These are phyloP conservation scores for Eulimnadia texana DNA, from an alignment of 1,140 invertebrate species.

Conservation along the genomic window DNA sequence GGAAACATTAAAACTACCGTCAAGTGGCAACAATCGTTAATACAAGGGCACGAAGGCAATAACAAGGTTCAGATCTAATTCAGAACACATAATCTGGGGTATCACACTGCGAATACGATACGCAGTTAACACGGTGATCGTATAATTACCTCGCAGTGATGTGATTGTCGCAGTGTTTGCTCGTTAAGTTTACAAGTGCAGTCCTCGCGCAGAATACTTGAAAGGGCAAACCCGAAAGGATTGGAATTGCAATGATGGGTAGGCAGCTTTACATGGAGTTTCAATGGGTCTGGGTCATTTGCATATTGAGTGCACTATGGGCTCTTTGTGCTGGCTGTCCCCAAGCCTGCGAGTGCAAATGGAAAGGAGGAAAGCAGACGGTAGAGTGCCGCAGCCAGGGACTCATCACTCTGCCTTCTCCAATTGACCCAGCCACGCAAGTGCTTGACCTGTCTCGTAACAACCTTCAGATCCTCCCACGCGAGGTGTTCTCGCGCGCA, in stretches of 20 bases:
- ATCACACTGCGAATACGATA: too few species aligned
- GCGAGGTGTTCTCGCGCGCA: conserved; percentile 60
- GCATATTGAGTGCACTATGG: neutral
- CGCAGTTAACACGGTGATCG: too few species aligned
- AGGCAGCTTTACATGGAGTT: neutral
- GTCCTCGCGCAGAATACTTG: neutral
- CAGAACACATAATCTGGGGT: too few species aligned
- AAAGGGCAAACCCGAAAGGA: neutral
- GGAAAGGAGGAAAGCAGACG: conserved; percentile 80
- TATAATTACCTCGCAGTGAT: too few species aligned
- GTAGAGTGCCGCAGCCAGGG: conserved; percentile 70
- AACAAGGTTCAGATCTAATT: too few species aligned
- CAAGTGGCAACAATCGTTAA: too few species aligned
- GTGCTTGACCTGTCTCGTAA: conserved; percentile 76
- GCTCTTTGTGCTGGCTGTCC: conserved; percentile 40
- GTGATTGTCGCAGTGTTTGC: too few species aligned
- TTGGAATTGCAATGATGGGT: neutral
- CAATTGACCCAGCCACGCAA: conserved; percentile 70
- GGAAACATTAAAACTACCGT: too few species aligned
- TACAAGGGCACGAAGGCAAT: too few species aligned
- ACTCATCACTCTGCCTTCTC: conserved; percentile 62
- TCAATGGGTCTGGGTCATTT: neutral
- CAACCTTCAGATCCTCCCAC: conserved; percentile 61
- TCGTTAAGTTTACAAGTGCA: too few species aligned
- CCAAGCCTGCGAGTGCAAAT: conserved; percentile 69